phyloP scores from a whole-genome alignment of 2,797 vertebrate species.

The Falco peregrinus region DNA sequence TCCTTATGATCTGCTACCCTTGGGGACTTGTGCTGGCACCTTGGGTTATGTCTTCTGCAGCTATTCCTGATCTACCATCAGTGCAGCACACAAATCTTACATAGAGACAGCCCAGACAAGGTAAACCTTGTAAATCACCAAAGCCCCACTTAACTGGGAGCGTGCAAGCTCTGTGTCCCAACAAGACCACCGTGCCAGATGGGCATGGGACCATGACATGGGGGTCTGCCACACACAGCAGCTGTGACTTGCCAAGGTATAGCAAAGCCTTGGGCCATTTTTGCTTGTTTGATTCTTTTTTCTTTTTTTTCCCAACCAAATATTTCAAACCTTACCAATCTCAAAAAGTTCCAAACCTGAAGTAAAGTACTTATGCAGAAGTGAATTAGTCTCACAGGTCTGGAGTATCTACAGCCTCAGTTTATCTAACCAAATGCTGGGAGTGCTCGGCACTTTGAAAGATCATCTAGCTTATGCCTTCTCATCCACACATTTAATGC shows the following conservation, averaged over 20 bases:
- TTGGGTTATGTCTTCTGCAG: neutral
- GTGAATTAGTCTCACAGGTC: neutral
- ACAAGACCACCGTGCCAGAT: neutral
- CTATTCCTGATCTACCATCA: neutral
- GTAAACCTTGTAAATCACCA: neutral
- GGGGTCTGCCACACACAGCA: neutral
- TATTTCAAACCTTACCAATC: neutral
- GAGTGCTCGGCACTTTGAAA: neutral
- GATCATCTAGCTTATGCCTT: neutral
- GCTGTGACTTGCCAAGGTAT: neutral
- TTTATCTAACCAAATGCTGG: neutral
- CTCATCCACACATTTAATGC: neutral
- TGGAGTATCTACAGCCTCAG: neutral
- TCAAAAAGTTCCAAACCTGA: neutral
- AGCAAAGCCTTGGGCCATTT: neutral
- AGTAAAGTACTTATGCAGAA: neutral
- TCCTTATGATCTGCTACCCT: neutral
- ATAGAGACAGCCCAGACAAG: neutral
- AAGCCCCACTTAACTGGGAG: neutral
- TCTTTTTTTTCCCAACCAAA: neutral
- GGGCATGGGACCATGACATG: neutral
- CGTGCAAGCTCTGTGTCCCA: neutral
- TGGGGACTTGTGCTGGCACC: neutral
- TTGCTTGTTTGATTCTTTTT: neutral
- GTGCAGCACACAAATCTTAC: neutral